Evolutionary conservation across 2,113 vertebrate species (phyloP), one percentile per base, ranked within the genome.

Genomic region (Entelurus aequoreus): DNA sequence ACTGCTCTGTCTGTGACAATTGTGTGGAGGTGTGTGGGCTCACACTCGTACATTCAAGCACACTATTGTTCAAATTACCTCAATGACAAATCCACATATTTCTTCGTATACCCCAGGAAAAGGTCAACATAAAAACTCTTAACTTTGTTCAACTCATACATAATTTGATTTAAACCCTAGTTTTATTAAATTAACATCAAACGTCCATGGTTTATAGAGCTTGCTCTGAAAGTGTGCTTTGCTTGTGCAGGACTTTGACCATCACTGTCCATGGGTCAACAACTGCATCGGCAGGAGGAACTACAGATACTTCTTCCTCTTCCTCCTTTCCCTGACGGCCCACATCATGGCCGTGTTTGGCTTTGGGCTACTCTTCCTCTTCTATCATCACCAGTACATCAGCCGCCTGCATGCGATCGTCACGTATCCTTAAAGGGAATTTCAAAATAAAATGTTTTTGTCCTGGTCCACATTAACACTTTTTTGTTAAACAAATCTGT

Each of bases 271-370:
- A 1, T 99, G 96, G 96, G 94, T 98, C 72, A 98, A 99, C 86
- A 99, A 98, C 89, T 99, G 95, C 85, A 98, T 99, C 0, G 95
- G 95, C 66, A 90, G 94, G 60, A 91, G 96, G 74, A 99, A 99
- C 69, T 99, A 99, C 90, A 94, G 95, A 6, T 98, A 98, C 85
- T 99, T 99, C 89, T 99, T 99, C 89, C 93, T 99, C 61, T 99
- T 99, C 88, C 84, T 99, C 65, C 90, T 99, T 36, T 99, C 95
- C 0, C 91, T 98, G 75, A 97, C 96, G 4, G 92, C 91, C 1
- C 96, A 99, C 88, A 98, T 99, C 82, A 93, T 98, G 91, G 94
- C 93, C 0, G 94, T 98, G 48, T 99, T 99, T 0, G 93, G 93
- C 71, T 99, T 98, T 1, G 94, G 95, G 68, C 92, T 99, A 67